Evolutionary conservation across 2,797 vertebrate species (phyloP).

Genomic region (Eulemur albifrons): DNA sequence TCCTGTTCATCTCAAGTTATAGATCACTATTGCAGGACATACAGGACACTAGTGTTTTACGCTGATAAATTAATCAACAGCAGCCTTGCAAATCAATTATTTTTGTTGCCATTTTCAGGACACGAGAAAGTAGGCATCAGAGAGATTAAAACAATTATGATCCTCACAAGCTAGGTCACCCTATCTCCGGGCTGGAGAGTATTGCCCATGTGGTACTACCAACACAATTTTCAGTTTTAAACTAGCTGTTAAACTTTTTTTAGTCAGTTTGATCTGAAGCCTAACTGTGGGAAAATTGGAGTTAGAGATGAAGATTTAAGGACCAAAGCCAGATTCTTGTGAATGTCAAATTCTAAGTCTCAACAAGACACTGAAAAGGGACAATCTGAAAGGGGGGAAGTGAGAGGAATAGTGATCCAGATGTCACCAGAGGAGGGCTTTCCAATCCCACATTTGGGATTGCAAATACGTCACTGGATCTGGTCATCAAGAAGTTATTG

Average conservation of each 20-base stretch:
- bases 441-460: not conserved
- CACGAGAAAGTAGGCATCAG: not conserved
- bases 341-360: not conserved
- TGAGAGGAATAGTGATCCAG: not conserved
- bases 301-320: constrained; percentile 9
- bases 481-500: not conserved
- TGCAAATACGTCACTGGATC: not conserved
- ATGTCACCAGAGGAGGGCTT: not conserved
- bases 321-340: not conserved
- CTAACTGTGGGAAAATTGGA: not conserved
- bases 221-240: constrained; percentile 19
- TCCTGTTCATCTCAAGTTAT: not conserved
- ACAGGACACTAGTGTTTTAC: not conserved
- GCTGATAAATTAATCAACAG: not conserved
- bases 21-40: not conserved
- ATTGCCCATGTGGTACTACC: not conserved
- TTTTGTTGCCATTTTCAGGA: not conserved
- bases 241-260: not conserved
- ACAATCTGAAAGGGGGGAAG: not conserved
- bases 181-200: not conserved
- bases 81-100: not conserved
- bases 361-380: not conserved
- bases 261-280: not conserved
- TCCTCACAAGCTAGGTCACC: not conserved
- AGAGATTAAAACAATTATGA: not conserved